phyloP scores from a whole-genome alignment of 2,797 vertebrate genomes.

The Hirundo rustica region DNA sequence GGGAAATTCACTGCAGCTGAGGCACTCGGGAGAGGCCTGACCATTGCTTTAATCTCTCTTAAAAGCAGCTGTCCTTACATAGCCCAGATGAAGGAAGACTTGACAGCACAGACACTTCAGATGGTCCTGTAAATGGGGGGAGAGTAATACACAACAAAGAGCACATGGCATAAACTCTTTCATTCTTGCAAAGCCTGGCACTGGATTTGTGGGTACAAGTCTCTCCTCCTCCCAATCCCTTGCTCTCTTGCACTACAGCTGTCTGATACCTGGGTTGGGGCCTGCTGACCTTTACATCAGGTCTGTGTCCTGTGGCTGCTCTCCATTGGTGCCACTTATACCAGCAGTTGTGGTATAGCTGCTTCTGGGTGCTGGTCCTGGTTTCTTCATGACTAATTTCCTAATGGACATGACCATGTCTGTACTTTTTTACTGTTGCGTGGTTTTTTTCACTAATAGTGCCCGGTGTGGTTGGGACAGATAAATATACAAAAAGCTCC shows the following conservation, averaged over 20 bases:
- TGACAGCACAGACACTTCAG: neutral
- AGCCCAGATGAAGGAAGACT: neutral
- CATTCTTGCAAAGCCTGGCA: neutral
- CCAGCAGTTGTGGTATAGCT: neutral
- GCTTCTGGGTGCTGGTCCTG: rapidly evolving
- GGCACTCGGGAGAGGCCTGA: neutral
- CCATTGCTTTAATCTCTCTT: neutral
- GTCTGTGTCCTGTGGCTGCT: rapidly evolving
- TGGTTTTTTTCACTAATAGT: rapidly evolving
- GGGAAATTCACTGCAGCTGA: neutral
- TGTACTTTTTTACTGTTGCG: neutral
- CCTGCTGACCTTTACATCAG: neutral
- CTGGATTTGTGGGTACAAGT: neutral
- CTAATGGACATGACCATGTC: rapidly evolving
- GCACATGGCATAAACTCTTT: neutral
- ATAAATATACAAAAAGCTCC: neutral
- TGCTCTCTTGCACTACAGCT: neutral
- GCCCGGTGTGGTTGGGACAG: neutral
- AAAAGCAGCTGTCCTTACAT: neutral
- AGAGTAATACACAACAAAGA: neutral
- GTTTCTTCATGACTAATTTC: neutral
- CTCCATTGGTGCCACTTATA: neutral
- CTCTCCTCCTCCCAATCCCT: neutral
- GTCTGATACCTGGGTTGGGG: neutral
- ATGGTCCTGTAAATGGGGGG: neutral